Conservation (phyloP, 2,113 vertebrate genomes). For the Thunnus maccoyii region DNA sequence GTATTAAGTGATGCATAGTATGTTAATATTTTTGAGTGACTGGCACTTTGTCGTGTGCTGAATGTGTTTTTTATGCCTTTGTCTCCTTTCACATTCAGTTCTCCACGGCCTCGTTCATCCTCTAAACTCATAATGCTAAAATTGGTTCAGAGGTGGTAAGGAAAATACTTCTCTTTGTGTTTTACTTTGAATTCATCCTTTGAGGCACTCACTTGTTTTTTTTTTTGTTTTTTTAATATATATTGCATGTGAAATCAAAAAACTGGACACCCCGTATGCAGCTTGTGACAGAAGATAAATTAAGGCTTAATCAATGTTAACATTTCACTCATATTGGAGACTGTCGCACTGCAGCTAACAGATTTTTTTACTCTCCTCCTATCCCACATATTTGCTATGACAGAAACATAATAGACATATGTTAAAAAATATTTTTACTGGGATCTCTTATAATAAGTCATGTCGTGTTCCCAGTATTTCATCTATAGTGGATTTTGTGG, state of each 20-base stretch:
- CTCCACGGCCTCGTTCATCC: conserved; percentile 88
- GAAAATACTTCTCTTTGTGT: conserved; percentile 81
- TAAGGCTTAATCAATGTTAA: conserved; percentile 78
- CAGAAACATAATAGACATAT: conserved; percentile 4
- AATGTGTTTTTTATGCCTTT: conserved; percentile 84
- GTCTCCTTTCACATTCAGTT: conserved; percentile 90
- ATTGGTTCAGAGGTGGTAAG: conserved; percentile 94
- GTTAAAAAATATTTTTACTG: conserved; percentile 4
- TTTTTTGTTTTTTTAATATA: conserved; percentile 38
- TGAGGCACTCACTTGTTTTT: conserved; percentile 63
- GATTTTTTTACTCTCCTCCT: conserved; percentile 29
- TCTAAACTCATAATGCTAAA: conserved; percentile 92
- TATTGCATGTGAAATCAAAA: conserved; percentile 76
- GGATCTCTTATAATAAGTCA: not conserved
- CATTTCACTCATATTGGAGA: conserved; percentile 87
- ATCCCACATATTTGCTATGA: conserved; percentile 27
- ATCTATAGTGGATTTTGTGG: conserved; percentile 3
- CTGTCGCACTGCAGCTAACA: conserved; percentile 87
- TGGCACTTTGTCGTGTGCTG: conserved; percentile 72
- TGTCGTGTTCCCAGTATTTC: conserved; percentile 3
- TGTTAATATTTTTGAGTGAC: conserved; percentile 56
- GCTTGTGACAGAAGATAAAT: conserved; percentile 53
- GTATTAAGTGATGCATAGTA: conserved; percentile 42
- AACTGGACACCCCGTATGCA: conserved; percentile 59
- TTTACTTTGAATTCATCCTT: conserved; percentile 68